phyloP scores from a whole-genome alignment of 2,888 invertebrate species.

The Smittia aterrima region DNA sequence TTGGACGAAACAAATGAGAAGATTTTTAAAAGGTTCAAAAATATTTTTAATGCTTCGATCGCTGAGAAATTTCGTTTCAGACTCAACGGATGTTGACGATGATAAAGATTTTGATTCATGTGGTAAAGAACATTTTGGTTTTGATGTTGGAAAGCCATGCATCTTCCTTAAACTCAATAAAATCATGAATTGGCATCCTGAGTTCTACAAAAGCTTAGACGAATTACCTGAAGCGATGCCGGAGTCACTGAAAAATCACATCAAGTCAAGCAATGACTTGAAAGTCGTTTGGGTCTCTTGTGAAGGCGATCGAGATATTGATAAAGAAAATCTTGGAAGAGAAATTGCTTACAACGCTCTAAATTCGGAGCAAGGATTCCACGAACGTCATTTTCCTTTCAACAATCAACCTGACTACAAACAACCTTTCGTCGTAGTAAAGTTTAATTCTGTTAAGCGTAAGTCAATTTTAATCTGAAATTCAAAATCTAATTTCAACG shows the following conservation, averaged over 20 bases:
- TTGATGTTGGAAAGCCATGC: constrained; percentile 85
- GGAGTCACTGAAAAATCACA: constrained; percentile 69
- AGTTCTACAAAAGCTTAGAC: constrained; percentile 70
- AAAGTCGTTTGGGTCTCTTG: constrained; percentile 86
- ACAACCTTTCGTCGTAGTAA: constrained; percentile 85
- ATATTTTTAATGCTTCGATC: too few species aligned
- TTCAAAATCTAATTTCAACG: background rate
- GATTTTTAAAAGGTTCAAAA: too few species aligned
- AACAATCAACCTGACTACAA: constrained; percentile 77
- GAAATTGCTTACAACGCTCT: constrained; percentile 77
- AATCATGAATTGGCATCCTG: constrained; percentile 88
- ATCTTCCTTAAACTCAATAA: constrained; percentile 96
- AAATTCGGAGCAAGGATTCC: constrained; percentile 79
- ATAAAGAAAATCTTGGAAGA: constrained; percentile 90
- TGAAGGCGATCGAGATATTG: constrained; percentile 91
- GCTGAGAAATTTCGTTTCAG: too few species aligned
- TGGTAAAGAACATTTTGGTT: constrained; percentile 78
- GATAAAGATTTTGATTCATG: constrained; percentile 77
- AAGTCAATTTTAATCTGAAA: constrained; percentile 51
- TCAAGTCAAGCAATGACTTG: constrained; percentile 54
- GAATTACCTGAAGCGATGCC: constrained; percentile 73
- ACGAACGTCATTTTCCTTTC: constrained; percentile 83
- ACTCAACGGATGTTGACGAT: too few species aligned
- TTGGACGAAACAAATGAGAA: constrained; percentile 60
- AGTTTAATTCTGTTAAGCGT: constrained; percentile 79